Evolutionary conservation across 2,113 vertebrate genomes (phyloP).

Genomic region (Alethe diademata): DNA sequence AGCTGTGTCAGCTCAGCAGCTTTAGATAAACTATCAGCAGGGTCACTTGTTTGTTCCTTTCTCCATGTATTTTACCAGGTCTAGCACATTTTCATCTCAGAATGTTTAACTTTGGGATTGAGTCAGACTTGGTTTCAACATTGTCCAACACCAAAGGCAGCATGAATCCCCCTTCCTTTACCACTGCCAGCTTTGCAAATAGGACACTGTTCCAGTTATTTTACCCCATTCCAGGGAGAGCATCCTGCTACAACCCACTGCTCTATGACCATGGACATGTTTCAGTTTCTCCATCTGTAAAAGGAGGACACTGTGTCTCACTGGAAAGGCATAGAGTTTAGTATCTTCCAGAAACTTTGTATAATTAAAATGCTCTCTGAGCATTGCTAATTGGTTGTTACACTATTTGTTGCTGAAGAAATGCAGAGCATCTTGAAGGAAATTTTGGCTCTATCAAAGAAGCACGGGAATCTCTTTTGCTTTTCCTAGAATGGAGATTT

Average conservation of each 20-base stretch:
- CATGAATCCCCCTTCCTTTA: neutral
- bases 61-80: neutral
- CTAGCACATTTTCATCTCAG: neutral
- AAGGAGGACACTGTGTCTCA: neutral
- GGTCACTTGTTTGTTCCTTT: neutral
- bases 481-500: neutral
- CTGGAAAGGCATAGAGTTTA: neutral
- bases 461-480: neutral
- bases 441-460: neutral
- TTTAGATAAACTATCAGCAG: neutral
- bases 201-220: neutral
- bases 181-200: neutral
- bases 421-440: neutral
- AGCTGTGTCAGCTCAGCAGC: neutral
- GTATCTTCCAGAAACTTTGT: neutral
- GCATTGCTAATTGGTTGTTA: neutral
- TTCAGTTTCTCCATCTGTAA: neutral
- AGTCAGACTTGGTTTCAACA: neutral
- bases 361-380: neutral
- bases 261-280: neutral
- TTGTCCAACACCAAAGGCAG: neutral
- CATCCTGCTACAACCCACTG: neutral
- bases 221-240: neutral
- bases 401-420: neutral
- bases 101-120: neutral